These are phyloP conservation scores for Indicator maculatus DNA, from an alignment of 2,113 vertebrate genomes.

Conservation along the genomic window DNA sequence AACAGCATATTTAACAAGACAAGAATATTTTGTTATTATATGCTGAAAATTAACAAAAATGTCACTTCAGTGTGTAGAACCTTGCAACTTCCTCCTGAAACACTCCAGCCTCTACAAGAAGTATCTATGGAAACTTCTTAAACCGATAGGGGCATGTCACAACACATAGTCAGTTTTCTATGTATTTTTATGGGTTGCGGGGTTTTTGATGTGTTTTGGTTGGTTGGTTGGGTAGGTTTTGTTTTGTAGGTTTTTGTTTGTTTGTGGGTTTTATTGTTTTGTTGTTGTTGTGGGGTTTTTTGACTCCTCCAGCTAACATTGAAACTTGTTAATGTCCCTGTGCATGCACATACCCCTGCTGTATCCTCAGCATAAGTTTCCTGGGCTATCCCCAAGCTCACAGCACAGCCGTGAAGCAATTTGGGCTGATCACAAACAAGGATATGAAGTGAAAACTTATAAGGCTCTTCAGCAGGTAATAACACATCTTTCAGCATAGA, in stretches of 20 bases:
- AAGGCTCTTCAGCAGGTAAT: not conserved
- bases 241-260: too few species aligned
- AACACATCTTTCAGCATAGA: not conserved
- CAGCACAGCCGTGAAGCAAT: not conserved
- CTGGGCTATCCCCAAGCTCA: not conserved
- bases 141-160: not conserved
- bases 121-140: not conserved
- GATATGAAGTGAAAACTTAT: not conserved
- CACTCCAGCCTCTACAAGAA: not conserved
- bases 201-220: too few species aligned
- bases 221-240: too few species aligned
- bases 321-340: not conserved
- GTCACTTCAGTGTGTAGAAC: not conserved
- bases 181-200: too few species aligned
- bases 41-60: not conserved
- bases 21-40: not conserved
- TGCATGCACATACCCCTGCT: not conserved
- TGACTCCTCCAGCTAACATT: not conserved
- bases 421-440: not conserved
- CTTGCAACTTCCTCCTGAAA: not conserved
- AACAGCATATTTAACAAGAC: not conserved
- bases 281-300: too few species aligned
- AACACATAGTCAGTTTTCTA: not conserved
- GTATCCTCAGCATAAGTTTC: not conserved
- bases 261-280: too few species aligned